These are phyloP conservation scores for Peucedramus taeniatus DNA, from an alignment of 2,113 vertebrate genomes.

Conservation along the genomic window DNA sequence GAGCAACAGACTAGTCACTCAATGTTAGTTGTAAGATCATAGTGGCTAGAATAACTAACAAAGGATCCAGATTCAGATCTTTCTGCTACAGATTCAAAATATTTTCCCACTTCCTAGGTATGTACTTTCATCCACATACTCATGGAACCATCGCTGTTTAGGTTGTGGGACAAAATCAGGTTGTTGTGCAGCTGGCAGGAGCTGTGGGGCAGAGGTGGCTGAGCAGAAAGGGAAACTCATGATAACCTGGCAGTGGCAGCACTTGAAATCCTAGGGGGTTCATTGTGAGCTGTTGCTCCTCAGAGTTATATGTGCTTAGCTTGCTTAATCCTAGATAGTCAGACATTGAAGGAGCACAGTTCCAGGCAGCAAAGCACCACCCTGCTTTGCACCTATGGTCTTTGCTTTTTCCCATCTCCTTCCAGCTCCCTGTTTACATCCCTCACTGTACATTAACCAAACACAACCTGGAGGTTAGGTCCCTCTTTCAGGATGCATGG, in stretches of 20 bases:
- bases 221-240: background rate
- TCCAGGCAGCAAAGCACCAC: background rate
- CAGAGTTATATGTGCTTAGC: background rate
- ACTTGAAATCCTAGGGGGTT: background rate
- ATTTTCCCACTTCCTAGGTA: background rate
- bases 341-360: background rate
- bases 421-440: background rate
- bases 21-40: fast-evolving
- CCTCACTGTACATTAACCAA: fast-evolving
- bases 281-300: background rate
- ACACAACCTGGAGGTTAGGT: background rate
- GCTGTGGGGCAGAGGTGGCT: background rate
- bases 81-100: background rate
- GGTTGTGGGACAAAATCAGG: background rate
- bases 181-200: background rate
- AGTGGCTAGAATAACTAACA: background rate
- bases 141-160: background rate
- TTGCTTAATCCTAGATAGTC: background rate
- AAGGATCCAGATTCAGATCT: background rate
- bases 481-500: background rate
- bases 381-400: fast-evolving
- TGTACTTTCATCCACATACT: background rate
- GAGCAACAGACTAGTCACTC: background rate
- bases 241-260: background rate
- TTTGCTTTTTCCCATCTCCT: background rate